Percentiles rank a stretch among this genome's conserved stretches.
These are phyloP conservation scores for Pachycephala philippinensis DNA, from an alignment of 2,113 vertebrate species.

Conservation along the genomic window DNA sequence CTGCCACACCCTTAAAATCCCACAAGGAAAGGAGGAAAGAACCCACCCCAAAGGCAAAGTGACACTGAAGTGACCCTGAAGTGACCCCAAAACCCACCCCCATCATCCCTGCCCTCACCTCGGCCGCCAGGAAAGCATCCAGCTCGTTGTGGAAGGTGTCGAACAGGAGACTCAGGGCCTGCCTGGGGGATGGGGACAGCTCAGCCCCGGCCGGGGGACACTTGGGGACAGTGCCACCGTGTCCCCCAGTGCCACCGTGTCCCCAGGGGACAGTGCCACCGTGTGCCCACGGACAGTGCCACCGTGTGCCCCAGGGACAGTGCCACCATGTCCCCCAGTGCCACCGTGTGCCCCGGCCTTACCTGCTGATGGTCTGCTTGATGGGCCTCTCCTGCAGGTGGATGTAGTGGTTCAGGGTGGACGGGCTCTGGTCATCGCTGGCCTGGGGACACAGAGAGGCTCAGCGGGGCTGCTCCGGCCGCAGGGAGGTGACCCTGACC, in stretches of 20 bases:
- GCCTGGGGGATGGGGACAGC: slow-evolving; percentile 69
- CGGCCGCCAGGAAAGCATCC: slow-evolving; percentile 85
- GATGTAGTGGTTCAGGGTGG: slow-evolving; percentile 91
- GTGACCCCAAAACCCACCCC: not conserved
- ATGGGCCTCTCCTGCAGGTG: slow-evolving; percentile 92
- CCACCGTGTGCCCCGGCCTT: not conserved
- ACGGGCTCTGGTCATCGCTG: slow-evolving; percentile 83
- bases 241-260: not conserved
- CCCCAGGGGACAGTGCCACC: too few relatives aligned
- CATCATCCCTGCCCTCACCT: slow-evolving; percentile 71
- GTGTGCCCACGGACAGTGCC: too few relatives aligned
- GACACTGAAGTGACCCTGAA: not conserved
- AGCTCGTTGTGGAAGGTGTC: slow-evolving; percentile 95
- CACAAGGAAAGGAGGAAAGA: fast-evolving
- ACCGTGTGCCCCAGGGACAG: too few relatives aligned
- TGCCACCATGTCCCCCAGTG: too few relatives aligned
- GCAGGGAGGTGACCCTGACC: not conserved
- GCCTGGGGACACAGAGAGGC: slow-evolving; percentile 63
- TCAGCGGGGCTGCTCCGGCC: not conserved
- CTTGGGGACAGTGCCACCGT: not conserved
- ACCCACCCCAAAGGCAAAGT: not conserved
- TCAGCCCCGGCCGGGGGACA: not conserved
- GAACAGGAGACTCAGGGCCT: slow-evolving; percentile 90
- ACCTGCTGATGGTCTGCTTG: slow-evolving; percentile 97
- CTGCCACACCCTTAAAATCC: not conserved